A percentile compares a stretch with the other conserved stretches of the same genome.
These are phyloP conservation scores for Mastigias papua DNA, from an alignment of 30 jellyfish, hydroid and myxozoan genomes.

Conservation along the genomic window DNA sequence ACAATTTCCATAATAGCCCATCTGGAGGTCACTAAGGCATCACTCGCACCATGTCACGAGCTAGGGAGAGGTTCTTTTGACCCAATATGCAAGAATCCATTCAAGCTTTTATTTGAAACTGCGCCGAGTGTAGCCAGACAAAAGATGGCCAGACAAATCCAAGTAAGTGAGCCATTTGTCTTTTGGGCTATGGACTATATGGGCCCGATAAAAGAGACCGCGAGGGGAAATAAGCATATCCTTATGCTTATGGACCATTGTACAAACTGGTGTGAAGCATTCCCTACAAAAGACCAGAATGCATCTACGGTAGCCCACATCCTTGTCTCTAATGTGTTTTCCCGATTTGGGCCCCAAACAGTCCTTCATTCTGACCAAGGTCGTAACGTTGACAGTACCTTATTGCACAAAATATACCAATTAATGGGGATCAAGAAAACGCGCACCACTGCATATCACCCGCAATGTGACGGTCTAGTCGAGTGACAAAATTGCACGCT, in stretches of 20 bases:
- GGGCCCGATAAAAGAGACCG: conserved; percentile 40
- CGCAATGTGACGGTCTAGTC: conserved; percentile 40
- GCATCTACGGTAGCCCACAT: conserved; percentile 46
- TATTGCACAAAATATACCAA: conserved; percentile 23
- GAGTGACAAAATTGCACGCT: conserved; percentile 13
- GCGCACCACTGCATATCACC: conserved; percentile 51
- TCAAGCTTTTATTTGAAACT: conserved; percentile 58
- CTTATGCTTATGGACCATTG: conserved; percentile 38
- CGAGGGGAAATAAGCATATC: conserved; percentile 7
- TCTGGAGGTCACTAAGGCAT: not conserved
- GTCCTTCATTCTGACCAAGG: conserved; percentile 62
- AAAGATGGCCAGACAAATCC: conserved; percentile 19
- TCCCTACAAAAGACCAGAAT: conserved; percentile 22
- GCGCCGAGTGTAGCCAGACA: conserved; percentile 78
- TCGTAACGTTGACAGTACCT: conserved; percentile 1
- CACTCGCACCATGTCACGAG: not conserved
- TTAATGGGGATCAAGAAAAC: conserved; percentile 12
- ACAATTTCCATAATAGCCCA: not conserved
- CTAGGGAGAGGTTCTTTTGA: not conserved
- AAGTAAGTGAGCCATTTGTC: conserved; percentile 35
- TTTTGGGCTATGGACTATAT: conserved; percentile 58
- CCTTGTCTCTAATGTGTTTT: conserved; percentile 31
- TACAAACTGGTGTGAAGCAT: conserved; percentile 22
- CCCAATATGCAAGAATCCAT: conserved; percentile 34
- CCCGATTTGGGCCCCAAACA: conserved; percentile 45